phyloP scores from a whole-genome alignment of 2,797 vertebrate genomes.

The Periparus ater region DNA sequence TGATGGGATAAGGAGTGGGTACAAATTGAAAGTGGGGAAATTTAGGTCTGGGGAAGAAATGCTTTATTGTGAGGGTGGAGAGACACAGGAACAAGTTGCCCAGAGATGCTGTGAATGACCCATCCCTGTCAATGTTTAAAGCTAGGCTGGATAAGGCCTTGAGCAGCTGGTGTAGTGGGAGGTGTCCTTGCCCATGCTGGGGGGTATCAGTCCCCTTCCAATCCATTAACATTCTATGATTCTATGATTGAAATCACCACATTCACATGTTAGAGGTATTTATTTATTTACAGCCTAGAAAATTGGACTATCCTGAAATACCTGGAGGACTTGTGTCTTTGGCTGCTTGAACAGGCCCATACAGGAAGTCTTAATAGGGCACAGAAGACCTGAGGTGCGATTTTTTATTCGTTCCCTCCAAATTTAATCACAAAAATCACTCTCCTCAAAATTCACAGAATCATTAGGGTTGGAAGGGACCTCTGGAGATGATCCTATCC shows the following conservation, averaged over 20 bases:
- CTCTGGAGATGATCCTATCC: background rate
- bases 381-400: background rate
- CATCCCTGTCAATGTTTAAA: background rate
- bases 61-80: background rate
- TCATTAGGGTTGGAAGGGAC: background rate
- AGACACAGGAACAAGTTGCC: background rate
- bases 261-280: fast-evolving
- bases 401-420: background rate
- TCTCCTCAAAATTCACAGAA: background rate
- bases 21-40: background rate
- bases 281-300: background rate
- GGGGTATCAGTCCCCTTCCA: background rate
- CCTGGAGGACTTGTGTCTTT: fast-evolving
- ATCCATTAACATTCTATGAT: background rate
- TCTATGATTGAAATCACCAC: background rate
- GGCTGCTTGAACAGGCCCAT: background rate
- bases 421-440: background rate
- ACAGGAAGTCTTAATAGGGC: no score
- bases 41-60: background rate
- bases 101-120: no score
- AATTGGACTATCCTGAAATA: background rate
- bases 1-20: background rate
- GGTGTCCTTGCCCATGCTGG: fast-evolving
- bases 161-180: background rate
- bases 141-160: background rate